Evolutionary conservation across 2,113 vertebrate genomes (phyloP).

Genomic region (Calyptomena viridis): DNA sequence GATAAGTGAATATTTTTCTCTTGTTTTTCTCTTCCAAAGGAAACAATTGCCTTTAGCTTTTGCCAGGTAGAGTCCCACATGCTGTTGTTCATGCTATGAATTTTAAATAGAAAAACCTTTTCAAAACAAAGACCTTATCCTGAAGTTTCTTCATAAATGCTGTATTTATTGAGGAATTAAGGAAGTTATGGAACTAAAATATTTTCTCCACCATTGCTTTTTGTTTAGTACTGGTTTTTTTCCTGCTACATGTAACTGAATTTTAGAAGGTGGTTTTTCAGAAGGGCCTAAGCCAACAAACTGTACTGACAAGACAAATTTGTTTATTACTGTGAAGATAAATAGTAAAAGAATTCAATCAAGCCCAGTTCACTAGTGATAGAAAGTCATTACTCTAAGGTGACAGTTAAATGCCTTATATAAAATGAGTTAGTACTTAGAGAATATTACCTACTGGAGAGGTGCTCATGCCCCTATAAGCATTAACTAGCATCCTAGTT

Average conservation of each 20-base stretch:
- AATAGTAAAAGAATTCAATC: slow-evolving; percentile 16
- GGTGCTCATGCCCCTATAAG: background rate
- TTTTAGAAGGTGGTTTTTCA: background rate
- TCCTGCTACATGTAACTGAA: background rate
- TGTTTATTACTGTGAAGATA: slow-evolving; percentile 16
- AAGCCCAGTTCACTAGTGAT: background rate
- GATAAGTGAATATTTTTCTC: slow-evolving; percentile 33
- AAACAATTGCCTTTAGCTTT: slow-evolving; percentile 25
- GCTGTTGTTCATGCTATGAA: background rate
- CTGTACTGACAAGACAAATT: slow-evolving; percentile 1
- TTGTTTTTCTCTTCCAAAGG: slow-evolving; percentile 11
- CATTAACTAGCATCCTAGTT: background rate
- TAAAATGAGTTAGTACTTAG: background rate
- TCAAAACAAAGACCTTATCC: background rate
- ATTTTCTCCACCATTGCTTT: background rate
- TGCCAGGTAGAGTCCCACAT: background rate
- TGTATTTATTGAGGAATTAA: background rate
- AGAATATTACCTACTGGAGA: background rate
- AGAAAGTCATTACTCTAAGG: slow-evolving; percentile 9
- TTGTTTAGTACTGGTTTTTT: background rate
- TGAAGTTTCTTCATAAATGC: background rate
- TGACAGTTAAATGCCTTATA: background rate
- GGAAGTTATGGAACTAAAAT: background rate
- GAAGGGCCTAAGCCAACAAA: background rate
- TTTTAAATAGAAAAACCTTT: background rate